A percentile compares a stretch with the other conserved stretches of the same genome.
phyloP scores from a whole-genome alignment of 92 coral and sea anemone genomes.

The Pocillopora meandrina region DNA sequence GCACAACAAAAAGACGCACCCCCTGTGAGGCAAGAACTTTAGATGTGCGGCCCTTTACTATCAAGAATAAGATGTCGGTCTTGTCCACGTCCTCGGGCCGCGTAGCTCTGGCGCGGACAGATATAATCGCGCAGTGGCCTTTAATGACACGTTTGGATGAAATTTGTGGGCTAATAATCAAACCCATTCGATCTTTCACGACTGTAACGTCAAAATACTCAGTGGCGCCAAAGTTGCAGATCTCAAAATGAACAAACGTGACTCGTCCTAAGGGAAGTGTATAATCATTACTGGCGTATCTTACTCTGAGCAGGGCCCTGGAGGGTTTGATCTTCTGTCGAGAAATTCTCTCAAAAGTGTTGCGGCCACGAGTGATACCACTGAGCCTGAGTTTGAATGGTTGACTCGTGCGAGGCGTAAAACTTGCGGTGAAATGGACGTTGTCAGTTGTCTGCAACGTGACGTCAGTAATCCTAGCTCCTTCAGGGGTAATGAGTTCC shows the following conservation, averaged over 20 bases:
- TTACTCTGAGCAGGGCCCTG: constrained; percentile 60
- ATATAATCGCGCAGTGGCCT: constrained; percentile 17
- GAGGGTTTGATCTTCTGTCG: constrained; percentile 73
- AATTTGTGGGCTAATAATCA: neutral
- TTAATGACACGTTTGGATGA: neutral
- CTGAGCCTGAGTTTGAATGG: constrained; percentile 71
- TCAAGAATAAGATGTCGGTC: constrained; percentile 47
- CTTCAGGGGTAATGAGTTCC: constrained; percentile 73
- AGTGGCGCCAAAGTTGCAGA: constrained; percentile 41
- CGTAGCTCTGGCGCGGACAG: constrained; percentile 38
- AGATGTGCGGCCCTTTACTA: constrained; percentile 44
- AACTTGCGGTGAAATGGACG: constrained; percentile 64
- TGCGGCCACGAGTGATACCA: constrained; percentile 74
- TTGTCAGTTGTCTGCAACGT: constrained; percentile 55
- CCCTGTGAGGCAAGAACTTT: constrained; percentile 23
- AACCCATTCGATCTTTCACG: constrained; percentile 59
- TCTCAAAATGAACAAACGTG: constrained; percentile 52
- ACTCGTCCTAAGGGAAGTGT: constrained; percentile 59
- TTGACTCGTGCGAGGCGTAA: constrained; percentile 52
- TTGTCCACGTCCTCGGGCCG: constrained; percentile 39
- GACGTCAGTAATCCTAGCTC: constrained; percentile 57
- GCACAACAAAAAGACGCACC: constrained; percentile 31
- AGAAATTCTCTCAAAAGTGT: constrained; percentile 70
- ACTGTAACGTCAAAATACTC: constrained; percentile 20
- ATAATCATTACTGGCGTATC: constrained; percentile 63